phyloP scores from a whole-genome alignment of 2,797 vertebrate genomes.

The Pipistrellus kuhlii region DNA sequence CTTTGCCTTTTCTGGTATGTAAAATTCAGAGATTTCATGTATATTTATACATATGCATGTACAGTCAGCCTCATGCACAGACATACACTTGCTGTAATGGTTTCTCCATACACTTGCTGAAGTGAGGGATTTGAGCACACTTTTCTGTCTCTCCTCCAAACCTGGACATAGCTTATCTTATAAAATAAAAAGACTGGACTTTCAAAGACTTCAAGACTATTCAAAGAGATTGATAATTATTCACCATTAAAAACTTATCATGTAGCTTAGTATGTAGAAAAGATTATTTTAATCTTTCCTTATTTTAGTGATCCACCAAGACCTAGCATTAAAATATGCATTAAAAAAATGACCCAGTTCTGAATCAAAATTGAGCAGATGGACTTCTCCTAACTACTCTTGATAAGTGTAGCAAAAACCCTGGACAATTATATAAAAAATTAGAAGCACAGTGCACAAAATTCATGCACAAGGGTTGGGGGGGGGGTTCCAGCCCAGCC shows the following conservation, averaged over 20 bases:
- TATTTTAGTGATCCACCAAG: conserved; percentile 5
- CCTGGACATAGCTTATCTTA: not conserved
- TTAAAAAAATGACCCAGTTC: not conserved
- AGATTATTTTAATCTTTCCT: not conserved
- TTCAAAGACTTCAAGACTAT: not conserved
- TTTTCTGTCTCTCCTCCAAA: not conserved
- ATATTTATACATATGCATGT: not conserved
- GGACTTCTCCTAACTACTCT: not conserved
- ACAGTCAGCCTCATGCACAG: not conserved
- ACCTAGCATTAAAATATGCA: not conserved
- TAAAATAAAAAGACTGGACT: not conserved
- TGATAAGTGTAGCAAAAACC: not conserved
- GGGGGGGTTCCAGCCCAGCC: no score
- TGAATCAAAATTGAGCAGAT: not conserved
- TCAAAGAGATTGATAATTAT: not conserved
- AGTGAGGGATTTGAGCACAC: not conserved
- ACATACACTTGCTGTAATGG: not conserved
- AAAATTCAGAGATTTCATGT: not conserved
- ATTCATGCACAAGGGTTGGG: no score
- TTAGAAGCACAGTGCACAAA: no score
- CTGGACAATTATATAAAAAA: not conserved
- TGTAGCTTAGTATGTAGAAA: not conserved
- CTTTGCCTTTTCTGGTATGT: not conserved
- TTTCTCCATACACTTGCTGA: not conserved
- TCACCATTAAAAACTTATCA: not conserved